Evolutionary conservation across 2,113 vertebrate genomes (phyloP), one percentile per base, ranked within the genome.

Genomic region (Clinocottus analis): DNA sequence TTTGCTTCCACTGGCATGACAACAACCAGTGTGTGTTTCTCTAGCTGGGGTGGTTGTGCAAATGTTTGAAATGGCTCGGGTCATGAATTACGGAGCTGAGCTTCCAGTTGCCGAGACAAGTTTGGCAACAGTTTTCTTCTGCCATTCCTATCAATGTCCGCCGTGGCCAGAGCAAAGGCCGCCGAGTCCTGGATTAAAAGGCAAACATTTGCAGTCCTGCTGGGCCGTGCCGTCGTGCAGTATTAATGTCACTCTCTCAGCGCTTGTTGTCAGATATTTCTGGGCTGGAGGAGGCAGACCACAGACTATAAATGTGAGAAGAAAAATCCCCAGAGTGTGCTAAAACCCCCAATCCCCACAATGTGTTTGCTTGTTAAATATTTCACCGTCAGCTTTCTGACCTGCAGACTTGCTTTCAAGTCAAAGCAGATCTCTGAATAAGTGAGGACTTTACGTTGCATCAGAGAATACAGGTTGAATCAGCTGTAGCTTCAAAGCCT

Each of bases 201-300:
- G 90, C 87, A 91, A 93, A 92, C 90, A 91, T 90, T 93, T 89
- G 85, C 89, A 83, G 85, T 89, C 86, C 87, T 91, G 80, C 83
- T 76, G 86, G 87, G 90, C 90, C 17, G 6, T 41, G 69, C 81
- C 86, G 90, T 90, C 85, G 21, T 83, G 73, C 83, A 87, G 88
- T 89, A 92, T 93, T 94, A 92, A 90, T 90, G 89, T 91, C 88
- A 90, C 90, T 93, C 90, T 89, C 89, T 76, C 77, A 60, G 78
- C 31, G 70, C 82, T 87, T 87, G 83, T 82, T 91, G 89, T 92
- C 86, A 67, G 86, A 87, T 86, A 84, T 92, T 87, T 89, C 76
- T 66, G 67, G 76, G 84, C 85, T 74, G 73, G 49, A 80, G 43
- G 53, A 83, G 72, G 85, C 72, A 87, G 83, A 86, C 86, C 66